These are phyloP conservation scores for Ips typographus DNA, from an alignment of 1,140 invertebrate genomes.

Conservation along the genomic window DNA sequence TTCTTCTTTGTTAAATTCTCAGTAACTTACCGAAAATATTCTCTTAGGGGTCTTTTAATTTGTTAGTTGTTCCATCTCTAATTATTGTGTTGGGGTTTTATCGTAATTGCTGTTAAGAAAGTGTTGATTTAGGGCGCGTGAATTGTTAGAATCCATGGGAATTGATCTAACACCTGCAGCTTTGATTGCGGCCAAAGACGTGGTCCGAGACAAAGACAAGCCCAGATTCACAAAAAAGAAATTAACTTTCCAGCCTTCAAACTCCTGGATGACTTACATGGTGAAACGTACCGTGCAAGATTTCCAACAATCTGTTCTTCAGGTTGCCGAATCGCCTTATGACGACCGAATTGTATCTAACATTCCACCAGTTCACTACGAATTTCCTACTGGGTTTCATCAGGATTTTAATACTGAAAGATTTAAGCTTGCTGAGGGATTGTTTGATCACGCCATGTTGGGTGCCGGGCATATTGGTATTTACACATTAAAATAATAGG, in stretches of 20 bases:
- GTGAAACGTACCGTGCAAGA: slow-evolving; percentile 77
- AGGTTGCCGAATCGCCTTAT: slow-evolving; percentile 82
- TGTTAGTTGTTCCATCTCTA: no score
- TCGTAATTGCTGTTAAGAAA: not conserved
- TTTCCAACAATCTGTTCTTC: slow-evolving; percentile 78
- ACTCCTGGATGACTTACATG: slow-evolving; percentile 90
- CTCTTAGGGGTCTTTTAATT: no score
- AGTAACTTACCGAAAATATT: no score
- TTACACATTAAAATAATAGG: not conserved
- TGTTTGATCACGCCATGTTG: slow-evolving; percentile 85
- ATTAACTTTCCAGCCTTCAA: slow-evolving; percentile 79
- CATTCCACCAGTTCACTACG: slow-evolving; percentile 85
- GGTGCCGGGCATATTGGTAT: slow-evolving; percentile 70
- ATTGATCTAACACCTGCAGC: slow-evolving; percentile 89
- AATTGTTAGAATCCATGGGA: slow-evolving; percentile 73
- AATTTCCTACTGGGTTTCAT: slow-evolving; percentile 93
- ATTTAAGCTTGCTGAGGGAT: slow-evolving; percentile 84
- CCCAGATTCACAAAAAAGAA: slow-evolving; percentile 78
- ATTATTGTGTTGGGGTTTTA: no score
- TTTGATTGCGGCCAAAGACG: slow-evolving; percentile 74
- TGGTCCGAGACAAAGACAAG: slow-evolving; percentile 80
- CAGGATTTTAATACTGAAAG: slow-evolving; percentile 87
- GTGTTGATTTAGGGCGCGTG: slow-evolving; percentile 75
- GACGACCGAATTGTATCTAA: slow-evolving; percentile 79
- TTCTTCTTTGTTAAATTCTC: no score